Evolutionary conservation across 2,888 invertebrate species (phyloP).

Genomic region (Noctua pronuba): DNA sequence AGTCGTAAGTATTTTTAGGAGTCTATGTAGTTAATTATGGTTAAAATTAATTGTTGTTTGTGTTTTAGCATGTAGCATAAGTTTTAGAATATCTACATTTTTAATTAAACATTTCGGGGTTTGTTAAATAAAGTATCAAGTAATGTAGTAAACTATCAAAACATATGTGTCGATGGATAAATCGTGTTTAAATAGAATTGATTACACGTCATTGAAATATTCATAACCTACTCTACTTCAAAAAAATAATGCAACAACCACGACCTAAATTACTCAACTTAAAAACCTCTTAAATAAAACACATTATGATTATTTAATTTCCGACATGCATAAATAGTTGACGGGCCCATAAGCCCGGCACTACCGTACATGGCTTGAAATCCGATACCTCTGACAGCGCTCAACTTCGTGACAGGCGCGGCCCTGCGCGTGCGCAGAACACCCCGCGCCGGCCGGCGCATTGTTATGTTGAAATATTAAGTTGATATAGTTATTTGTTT

Average conservation of each 20-base stretch:
- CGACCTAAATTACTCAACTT: not conserved
- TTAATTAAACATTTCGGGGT: not conserved
- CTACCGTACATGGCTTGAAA: slow-evolving; percentile 70
- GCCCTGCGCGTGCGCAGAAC: slow-evolving; percentile 65
- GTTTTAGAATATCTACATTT: not conserved
- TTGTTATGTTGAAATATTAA: slow-evolving; percentile 56
- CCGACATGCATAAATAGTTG: slow-evolving; percentile 51
- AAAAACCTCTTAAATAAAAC: slow-evolving; percentile 24
- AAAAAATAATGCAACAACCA: not conserved
- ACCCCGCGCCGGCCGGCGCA: slow-evolving; percentile 40
- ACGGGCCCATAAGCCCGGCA: slow-evolving; percentile 43
- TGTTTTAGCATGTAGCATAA: not conserved
- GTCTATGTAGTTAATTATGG: slow-evolving; percentile 9
- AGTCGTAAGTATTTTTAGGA: slow-evolving; percentile 17
- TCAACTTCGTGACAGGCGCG: slow-evolving; percentile 65
- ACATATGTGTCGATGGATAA: too few relatives aligned
- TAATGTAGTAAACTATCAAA: not conserved
- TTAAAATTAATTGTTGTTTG: slow-evolving; percentile 10
- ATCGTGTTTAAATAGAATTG: not conserved
- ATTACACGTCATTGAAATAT: not conserved
- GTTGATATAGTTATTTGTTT: slow-evolving; percentile 46
- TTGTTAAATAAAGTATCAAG: slow-evolving; percentile 7
- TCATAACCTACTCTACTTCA: not conserved
- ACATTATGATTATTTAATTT: slow-evolving; percentile 38
- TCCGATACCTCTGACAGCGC: slow-evolving; percentile 70